Conservation (phyloP, 2,888 invertebrate species). For the Caradrina kadenii region DNA sequence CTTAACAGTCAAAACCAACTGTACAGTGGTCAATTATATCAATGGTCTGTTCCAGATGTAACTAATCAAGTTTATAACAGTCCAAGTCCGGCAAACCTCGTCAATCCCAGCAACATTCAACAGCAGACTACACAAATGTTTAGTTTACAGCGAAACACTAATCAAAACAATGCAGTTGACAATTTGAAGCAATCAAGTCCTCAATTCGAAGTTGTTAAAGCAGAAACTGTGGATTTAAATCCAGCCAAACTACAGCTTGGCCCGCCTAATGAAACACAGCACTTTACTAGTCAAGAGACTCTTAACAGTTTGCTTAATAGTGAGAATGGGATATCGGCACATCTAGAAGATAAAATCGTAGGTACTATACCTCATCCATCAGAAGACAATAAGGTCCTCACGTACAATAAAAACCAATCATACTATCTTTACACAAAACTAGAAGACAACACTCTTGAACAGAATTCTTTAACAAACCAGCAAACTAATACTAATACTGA, state of each 20-base stretch:
- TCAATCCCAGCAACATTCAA: slow-evolving; percentile 59
- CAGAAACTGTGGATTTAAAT: slow-evolving; percentile 72
- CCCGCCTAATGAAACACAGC: slow-evolving; percentile 66
- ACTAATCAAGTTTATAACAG: slow-evolving; percentile 81
- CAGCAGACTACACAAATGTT: slow-evolving; percentile 63
- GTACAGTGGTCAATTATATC: slow-evolving; percentile 86
- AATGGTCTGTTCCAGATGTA: slow-evolving; percentile 85
- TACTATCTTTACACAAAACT: slow-evolving; percentile 83
- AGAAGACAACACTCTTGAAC: slow-evolving; percentile 67
- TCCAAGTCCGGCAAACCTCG: slow-evolving; percentile 70
- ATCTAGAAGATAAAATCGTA: slow-evolving; percentile 83
- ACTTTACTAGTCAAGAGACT: slow-evolving; percentile 74
- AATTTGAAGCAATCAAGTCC: slow-evolving; percentile 50
- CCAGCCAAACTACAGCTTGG: slow-evolving; percentile 76
- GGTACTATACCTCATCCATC: slow-evolving; percentile 84
- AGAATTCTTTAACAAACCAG: slow-evolving; percentile 60
- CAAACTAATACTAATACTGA: slow-evolving; percentile 52
- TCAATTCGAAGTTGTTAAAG: slow-evolving; percentile 77
- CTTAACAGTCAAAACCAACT: slow-evolving; percentile 72
- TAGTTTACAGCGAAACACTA: slow-evolving; percentile 57
- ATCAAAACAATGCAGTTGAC: slow-evolving; percentile 42
- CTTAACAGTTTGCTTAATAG: slow-evolving; percentile 74
- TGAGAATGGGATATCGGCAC: slow-evolving; percentile 82
- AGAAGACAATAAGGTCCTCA: slow-evolving; percentile 81
- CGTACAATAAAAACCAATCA: slow-evolving; percentile 85